Percentiles rank a stretch among this genome's conserved stretches.
These are phyloP conservation scores for Carterocephalus palaemon DNA, from an alignment of 2,888 invertebrate species.

Conservation along the genomic window DNA sequence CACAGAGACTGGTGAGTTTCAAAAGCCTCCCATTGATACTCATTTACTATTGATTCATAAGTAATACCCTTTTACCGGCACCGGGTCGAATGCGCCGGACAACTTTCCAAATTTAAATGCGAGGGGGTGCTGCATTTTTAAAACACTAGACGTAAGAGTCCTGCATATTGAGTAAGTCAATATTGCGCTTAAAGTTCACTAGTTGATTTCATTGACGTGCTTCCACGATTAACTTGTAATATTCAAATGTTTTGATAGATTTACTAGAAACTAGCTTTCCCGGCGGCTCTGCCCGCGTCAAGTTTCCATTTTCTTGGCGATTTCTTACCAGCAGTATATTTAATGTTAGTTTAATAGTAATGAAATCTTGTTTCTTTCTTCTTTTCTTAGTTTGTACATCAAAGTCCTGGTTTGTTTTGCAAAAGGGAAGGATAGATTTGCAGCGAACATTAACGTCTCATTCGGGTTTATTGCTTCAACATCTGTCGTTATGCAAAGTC, in stretches of 20 bases:
- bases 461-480: constrained; percentile 66
- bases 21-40: constrained; percentile 74
- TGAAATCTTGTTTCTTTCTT: no score
- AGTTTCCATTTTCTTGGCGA: no score
- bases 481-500: constrained; percentile 74
- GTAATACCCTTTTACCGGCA: constrained; percentile 73
- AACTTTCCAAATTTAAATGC: constrained; percentile 73
- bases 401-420: no score
- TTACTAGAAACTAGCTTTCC: constrained; percentile 5
- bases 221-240: constrained; percentile 15
- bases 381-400: no score
- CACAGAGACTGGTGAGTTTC: constrained; percentile 63
- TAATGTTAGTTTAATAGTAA: no score
- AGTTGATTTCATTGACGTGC: constrained; percentile 11
- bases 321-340: no score
- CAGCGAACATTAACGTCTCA: no score
- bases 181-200: constrained; percentile 11
- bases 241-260: constrained; percentile 12
- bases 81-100: constrained; percentile 50
- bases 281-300: no score
- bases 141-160: constrained; percentile 10
- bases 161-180: constrained; percentile 28
- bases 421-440: no score
- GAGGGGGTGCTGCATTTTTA: constrained; percentile 54
- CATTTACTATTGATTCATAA: constrained; percentile 79